Evolutionary conservation across 2,797 vertebrate species (phyloP).

Genomic region (Tokudaia muenninki): DNA sequence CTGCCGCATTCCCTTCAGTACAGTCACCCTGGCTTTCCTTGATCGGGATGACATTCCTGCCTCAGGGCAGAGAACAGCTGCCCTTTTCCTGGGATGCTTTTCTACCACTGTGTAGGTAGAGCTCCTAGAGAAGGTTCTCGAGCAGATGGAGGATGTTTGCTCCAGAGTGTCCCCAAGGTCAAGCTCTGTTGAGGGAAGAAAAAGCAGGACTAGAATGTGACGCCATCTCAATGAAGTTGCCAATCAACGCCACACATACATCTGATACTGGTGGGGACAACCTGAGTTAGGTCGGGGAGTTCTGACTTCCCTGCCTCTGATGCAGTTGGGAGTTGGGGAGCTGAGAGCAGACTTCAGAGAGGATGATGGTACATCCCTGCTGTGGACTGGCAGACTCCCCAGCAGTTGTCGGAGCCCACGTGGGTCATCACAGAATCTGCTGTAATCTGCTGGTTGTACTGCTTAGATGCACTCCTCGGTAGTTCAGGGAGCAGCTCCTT

Average conservation of each 20-base stretch:
- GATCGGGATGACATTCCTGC: background rate
- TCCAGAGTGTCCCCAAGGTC: background rate
- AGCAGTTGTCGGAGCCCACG: background rate
- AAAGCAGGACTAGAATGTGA: background rate
- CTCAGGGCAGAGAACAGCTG: background rate
- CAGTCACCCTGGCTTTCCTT: background rate
- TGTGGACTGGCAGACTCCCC: background rate
- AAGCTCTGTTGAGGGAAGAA: background rate
- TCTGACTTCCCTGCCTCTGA: background rate
- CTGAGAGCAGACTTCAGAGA: background rate
- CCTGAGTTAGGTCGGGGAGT: background rate
- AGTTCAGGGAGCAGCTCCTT: background rate
- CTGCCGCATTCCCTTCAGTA: background rate
- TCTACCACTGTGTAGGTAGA: fast-evolving
- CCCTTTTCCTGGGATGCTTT: background rate
- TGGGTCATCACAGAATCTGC: background rate
- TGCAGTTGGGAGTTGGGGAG: background rate
- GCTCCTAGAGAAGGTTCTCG: background rate
- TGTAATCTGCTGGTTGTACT: background rate
- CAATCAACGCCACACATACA: background rate
- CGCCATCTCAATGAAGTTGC: background rate
- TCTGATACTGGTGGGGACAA: background rate
- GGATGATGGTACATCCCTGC: background rate
- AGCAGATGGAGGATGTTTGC: background rate
- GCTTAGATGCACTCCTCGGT: background rate